A percentile compares a stretch with the other conserved stretches of the same genome.
Evolutionary conservation across 2,797 vertebrate genomes (phyloP).

Genomic region (Pampus argenteus): DNA sequence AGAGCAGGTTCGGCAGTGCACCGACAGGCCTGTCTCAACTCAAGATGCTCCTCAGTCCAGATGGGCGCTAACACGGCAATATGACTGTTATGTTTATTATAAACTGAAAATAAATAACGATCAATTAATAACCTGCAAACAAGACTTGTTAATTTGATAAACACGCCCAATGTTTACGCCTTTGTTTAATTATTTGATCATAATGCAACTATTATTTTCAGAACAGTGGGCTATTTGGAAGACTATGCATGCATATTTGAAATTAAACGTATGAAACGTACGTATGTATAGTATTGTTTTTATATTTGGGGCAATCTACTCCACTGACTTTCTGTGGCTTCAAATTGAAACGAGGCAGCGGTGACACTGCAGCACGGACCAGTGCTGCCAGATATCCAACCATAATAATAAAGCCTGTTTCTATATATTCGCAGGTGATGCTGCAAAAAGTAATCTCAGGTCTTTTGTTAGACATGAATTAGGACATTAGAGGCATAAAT

Average conservation of each 20-base stretch:
- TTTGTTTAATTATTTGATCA: background rate
- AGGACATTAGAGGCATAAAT: background rate
- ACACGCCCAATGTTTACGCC: background rate
- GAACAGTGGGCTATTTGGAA: background rate
- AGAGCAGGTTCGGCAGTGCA: conserved; percentile 44
- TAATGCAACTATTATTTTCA: background rate
- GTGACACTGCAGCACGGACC: background rate
- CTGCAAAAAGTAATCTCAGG: background rate
- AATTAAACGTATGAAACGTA: background rate
- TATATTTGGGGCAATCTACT: no score
- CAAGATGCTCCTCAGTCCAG: conserved; percentile 51
- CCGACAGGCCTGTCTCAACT: conserved; percentile 42
- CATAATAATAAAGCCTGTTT: background rate
- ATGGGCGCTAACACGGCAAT: conserved; percentile 39
- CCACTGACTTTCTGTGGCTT: conserved; percentile 29
- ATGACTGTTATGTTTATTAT: background rate
- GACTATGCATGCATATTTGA: no score
- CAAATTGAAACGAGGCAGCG: background rate
- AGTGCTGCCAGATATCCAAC: background rate
- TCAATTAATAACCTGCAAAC: background rate
- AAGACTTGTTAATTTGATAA: no score
- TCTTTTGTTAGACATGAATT: background rate
- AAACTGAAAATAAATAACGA: no score
- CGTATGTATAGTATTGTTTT: background rate
- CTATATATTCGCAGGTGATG: background rate